phyloP scores from a whole-genome alignment of 2,113 vertebrate genomes.

The Nibea coibor region DNA sequence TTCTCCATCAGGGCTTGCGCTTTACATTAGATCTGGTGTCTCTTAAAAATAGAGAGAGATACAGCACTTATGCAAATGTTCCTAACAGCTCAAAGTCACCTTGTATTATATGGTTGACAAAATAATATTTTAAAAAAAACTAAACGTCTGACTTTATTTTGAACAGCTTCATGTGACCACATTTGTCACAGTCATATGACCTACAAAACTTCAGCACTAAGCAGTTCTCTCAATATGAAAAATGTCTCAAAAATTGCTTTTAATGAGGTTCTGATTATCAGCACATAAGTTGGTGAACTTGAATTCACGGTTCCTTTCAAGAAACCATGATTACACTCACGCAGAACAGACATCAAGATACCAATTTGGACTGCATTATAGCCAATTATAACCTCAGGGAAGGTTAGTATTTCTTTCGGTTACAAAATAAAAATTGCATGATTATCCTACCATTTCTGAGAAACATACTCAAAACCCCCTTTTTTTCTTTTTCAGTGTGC shows the following conservation, averaged over 20 bases:
- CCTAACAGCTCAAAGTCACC: neutral
- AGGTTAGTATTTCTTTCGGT: neutral
- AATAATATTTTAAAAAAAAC: neutral
- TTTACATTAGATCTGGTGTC: neutral
- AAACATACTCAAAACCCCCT: neutral
- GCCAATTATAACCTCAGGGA: neutral
- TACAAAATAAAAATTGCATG: slow-evolving; percentile 20
- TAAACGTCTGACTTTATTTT: neutral
- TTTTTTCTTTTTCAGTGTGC: neutral
- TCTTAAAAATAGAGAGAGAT: neutral
- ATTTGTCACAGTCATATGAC: neutral
- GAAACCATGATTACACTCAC: neutral
- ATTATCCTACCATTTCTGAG: slow-evolving; percentile 12
- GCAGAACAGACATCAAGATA: slow-evolving; percentile 15
- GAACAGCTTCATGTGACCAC: neutral
- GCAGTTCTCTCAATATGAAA: neutral
- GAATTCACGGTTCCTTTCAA: neutral
- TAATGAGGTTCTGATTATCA: neutral
- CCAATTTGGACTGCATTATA: slow-evolving; percentile 34
- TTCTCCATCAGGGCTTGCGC: neutral
- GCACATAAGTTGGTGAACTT: neutral
- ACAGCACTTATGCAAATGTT: neutral
- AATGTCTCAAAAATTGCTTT: neutral
- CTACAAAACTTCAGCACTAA: neutral
- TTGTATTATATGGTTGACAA: neutral